Conservation (phyloP, 2,888 invertebrate species). For the Lampropteryx suffumata region DNA sequence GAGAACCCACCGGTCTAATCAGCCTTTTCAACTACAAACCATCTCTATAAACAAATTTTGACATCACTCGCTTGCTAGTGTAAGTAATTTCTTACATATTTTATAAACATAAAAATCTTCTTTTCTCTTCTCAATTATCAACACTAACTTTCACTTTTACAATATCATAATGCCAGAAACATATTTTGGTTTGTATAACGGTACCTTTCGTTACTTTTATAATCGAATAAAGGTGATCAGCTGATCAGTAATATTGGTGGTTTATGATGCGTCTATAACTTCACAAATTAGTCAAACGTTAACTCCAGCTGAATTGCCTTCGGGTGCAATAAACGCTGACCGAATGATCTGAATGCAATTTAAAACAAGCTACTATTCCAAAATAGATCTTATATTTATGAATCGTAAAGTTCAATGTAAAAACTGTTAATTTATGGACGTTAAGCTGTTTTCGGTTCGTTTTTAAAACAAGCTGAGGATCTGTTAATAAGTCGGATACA, state of each 20-base stretch:
- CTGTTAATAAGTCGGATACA: conserved; percentile 77
- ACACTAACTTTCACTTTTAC: conserved; percentile 1
- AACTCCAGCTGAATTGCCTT: conserved; percentile 70
- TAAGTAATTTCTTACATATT: too few relatives aligned
- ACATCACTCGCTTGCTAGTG: too few relatives aligned
- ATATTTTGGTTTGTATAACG: too few relatives aligned
- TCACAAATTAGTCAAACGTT: conserved; percentile 82
- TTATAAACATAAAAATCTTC: too few relatives aligned
- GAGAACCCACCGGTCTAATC: too few relatives aligned
- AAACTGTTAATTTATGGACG: not conserved
- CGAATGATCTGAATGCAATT: conserved; percentile 69
- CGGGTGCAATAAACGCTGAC: conserved; percentile 78
- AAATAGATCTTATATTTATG: conserved; percentile 29
- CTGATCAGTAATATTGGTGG: conserved; percentile 58
- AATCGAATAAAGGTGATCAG: conserved; percentile 46
- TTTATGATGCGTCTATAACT: conserved; percentile 71
- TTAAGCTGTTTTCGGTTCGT: conserved; percentile 37
- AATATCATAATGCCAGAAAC: not conserved
- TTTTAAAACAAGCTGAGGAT: conserved; percentile 56
- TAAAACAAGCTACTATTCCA: conserved; percentile 37
- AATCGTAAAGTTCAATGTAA: conserved; percentile 34
- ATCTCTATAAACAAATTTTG: too few relatives aligned
- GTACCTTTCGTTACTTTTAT: conserved; percentile 18
- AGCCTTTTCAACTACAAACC: too few relatives aligned
- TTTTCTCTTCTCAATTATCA: too few relatives aligned